Evolutionary conservation across 2,888 invertebrate species (phyloP), one percentile per base, ranked within the genome.

Genomic region (Sinhomidia bicolor): DNA sequence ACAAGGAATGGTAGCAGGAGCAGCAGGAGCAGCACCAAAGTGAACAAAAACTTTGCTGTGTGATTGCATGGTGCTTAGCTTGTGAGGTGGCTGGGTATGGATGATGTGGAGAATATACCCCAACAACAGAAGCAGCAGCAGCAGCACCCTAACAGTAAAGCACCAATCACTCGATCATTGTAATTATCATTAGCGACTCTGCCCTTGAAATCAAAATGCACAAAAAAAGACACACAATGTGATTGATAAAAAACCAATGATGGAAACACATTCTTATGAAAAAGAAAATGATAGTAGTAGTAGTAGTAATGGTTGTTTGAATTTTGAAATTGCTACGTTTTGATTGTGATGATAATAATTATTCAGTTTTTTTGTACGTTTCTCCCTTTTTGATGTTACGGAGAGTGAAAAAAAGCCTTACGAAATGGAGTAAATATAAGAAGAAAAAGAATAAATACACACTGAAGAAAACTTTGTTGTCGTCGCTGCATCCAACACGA

Each of bases 141-240:
- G 1, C 47, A n/a, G n/a, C n/a, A n/a, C 60, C 60, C 26, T 26
- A 7, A 36, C 36, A 60, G 26, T 12, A 51, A 51, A 60, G 60
- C 12, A 26, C 29, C 29, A 60, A 29, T 60, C 26, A 26, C 60
- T 26, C 26, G 26, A 60, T 10, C 60, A 60, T 10, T 26, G 12
- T 60, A 60, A 60, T 60, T 60, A 60, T 60, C 60, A 60, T 23
- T 60, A 60, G 26, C 20, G 26, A 60, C 10, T 65, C 5, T 65
- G 65, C 65, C 65, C 65, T 65, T 65, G 65, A 65, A 65, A 65
- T 32, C 6, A 17, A 54, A 54, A 17, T 54, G 54, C 41, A 65
- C 12, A 60, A 60, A 60, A 51, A 60, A 26, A 26, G 2, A 47
- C 47, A 14, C 60, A 60, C 60, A 54, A 6, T 17, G 23, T 26